These are phyloP conservation scores for Ctena decussata DNA, from an alignment of 2,888 invertebrate species.

Conservation along the genomic window DNA sequence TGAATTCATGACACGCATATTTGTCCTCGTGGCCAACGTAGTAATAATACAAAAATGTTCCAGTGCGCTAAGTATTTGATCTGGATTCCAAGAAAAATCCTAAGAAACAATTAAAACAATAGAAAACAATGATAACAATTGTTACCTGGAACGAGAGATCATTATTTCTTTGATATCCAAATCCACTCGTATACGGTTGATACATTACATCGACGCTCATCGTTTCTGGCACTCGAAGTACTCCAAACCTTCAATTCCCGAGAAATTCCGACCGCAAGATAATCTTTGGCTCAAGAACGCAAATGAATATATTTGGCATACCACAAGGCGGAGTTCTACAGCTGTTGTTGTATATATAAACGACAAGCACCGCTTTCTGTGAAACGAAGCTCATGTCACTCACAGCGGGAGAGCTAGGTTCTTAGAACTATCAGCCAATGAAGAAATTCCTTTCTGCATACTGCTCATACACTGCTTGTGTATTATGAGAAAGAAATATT, in stretches of 20 bases:
- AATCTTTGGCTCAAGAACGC: constrained; percentile 62
- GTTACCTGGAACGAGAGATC: constrained; percentile 67
- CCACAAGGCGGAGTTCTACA: constrained; percentile 60
- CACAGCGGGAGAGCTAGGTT: constrained; percentile 46
- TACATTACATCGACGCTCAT: constrained; percentile 80
- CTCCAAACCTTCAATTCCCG: constrained; percentile 66
- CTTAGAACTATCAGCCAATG: constrained; percentile 45
- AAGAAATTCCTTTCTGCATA: constrained; percentile 51
- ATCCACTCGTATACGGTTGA: constrained; percentile 76
- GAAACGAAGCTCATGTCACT: constrained; percentile 53
- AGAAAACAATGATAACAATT: constrained; percentile 50
- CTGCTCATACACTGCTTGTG: constrained; percentile 21
- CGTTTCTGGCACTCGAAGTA: constrained; percentile 59
- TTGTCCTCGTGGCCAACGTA: constrained; percentile 31
- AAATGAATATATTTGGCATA: constrained; percentile 70
- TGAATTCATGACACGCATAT: background rate
- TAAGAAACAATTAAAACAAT: constrained; percentile 18
- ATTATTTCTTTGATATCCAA: constrained; percentile 76
- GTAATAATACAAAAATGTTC: constrained; percentile 33
- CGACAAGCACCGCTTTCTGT: constrained; percentile 7
- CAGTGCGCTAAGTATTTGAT: background rate
- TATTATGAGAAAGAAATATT: background rate
- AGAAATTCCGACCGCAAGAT: constrained; percentile 67
- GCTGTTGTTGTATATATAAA: constrained; percentile 9
- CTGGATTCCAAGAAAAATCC: constrained; percentile 15